These are phyloP conservation scores for Phalacrocorax carbo DNA, from an alignment of 2,113 vertebrate species.

Conservation along the genomic window DNA sequence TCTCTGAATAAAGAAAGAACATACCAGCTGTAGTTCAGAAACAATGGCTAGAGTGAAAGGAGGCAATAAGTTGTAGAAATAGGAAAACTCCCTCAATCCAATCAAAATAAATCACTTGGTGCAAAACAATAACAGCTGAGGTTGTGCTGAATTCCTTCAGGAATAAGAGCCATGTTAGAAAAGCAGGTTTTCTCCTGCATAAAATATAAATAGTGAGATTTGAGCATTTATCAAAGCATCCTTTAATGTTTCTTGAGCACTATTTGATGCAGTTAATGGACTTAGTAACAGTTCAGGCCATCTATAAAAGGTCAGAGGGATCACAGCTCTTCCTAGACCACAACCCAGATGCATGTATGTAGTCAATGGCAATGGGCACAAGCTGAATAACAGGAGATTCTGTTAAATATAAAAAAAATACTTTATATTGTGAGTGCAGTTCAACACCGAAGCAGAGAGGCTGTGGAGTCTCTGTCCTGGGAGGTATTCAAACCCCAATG, in stretches of 20 bases:
- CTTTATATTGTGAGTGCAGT: not conserved
- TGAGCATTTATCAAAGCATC: not conserved
- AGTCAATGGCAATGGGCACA: not conserved
- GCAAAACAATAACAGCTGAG: not conserved
- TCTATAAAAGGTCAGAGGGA: not conserved
- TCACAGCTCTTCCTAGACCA: not conserved
- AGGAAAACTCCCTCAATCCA: not conserved
- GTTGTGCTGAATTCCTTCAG: not conserved
- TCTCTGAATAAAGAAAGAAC: not conserved
- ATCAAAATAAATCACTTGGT: not conserved
- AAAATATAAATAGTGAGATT: not conserved
- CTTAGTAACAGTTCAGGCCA: not conserved
- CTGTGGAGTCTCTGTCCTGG: not conserved
- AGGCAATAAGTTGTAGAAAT: not conserved
- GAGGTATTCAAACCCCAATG: not conserved
- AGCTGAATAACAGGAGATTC: not conserved
- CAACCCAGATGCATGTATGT: not conserved
- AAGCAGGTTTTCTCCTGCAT: not conserved
- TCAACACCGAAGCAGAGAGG: not conserved
- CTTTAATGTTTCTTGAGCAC: not conserved
- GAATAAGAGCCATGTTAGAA: not conserved
- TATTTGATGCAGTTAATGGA: not conserved
- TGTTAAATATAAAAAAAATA: not conserved
- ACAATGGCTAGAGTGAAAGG: not conserved
- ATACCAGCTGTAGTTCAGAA: not conserved